Evolutionary conservation across 1,140 invertebrate genomes (phyloP).

Genomic region (Zaprionus gabonicus): DNA sequence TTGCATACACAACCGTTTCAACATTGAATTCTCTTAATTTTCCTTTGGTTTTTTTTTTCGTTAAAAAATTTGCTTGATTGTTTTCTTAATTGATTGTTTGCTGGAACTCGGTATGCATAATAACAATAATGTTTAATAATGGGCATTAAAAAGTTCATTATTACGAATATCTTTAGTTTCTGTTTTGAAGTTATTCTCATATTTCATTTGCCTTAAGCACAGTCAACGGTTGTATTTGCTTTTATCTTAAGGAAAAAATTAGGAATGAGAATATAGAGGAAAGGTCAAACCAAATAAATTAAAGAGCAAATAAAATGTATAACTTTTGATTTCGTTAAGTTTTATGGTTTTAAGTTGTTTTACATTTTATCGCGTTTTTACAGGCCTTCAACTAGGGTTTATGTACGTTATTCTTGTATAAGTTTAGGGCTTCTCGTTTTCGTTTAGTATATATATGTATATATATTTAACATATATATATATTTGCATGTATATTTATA

Average conservation of each 20-base stretch:
- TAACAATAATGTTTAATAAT: slow-evolving; percentile 45
- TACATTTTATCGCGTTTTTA: slow-evolving; percentile 59
- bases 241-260: slow-evolving; percentile 19
- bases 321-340: slow-evolving; percentile 26
- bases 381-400: slow-evolving; percentile 47
- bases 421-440: slow-evolving; percentile 7
- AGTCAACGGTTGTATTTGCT: slow-evolving; percentile 50
- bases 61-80: slow-evolving; percentile 67
- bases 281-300: slow-evolving; percentile 1
- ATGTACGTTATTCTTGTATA: slow-evolving; percentile 28
- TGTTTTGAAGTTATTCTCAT: slow-evolving; percentile 3
- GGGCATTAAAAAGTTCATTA: slow-evolving; percentile 22
- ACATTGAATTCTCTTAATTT: slow-evolving; percentile 48
- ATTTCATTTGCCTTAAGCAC: slow-evolving; percentile 28
- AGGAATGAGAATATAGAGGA: neutral
- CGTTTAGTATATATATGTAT: slow-evolving; percentile 27
- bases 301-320: slow-evolving; percentile 9
- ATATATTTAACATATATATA: slow-evolving; percentile 10
- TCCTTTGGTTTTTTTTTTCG: slow-evolving; percentile 37
- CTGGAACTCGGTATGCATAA: slow-evolving; percentile 54
- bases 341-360: slow-evolving; percentile 19
- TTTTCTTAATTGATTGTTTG: slow-evolving; percentile 78
- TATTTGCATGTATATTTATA: slow-evolving; percentile 68
- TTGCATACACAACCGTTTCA: slow-evolving; percentile 64
- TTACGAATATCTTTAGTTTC: slow-evolving; percentile 18